A percentile compares a stretch with the other conserved stretches of the same genome.
These are phyloP conservation scores for Scomber japonicus DNA, from an alignment of 2,113 vertebrate species.

Conservation along the genomic window DNA sequence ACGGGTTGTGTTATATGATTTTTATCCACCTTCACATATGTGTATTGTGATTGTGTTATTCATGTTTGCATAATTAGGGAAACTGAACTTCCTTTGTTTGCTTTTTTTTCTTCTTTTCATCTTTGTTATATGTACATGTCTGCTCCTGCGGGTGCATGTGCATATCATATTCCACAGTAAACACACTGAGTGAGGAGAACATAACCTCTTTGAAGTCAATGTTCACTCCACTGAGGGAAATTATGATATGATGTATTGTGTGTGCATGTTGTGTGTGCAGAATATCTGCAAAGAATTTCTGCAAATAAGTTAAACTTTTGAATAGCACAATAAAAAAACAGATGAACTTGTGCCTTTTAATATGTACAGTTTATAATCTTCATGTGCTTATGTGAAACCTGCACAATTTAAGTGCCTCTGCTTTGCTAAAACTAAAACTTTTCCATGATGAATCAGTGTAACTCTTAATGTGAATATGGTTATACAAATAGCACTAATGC, in stretches of 20 bases:
- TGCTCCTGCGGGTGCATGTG: constrained; percentile 48
- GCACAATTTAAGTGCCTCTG: constrained; percentile 17
- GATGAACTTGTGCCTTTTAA: constrained; percentile 3
- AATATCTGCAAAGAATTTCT: constrained; percentile 7
- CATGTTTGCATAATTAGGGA: constrained; percentile 45
- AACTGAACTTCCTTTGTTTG: constrained; percentile 42
- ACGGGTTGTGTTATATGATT: constrained; percentile 1
- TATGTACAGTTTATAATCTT: constrained; percentile 12
- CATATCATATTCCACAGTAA: constrained; percentile 38
- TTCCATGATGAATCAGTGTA: constrained; percentile 21
- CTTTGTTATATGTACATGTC: constrained; percentile 22
- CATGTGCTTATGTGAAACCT: constrained; percentile 1
- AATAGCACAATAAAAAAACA: not conserved
- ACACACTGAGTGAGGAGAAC: constrained; percentile 18
- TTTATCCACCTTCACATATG: not conserved
- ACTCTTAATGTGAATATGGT: constrained; percentile 25
- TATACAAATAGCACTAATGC: constrained; percentile 35
- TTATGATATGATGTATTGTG: constrained; percentile 20
- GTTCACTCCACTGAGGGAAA: constrained; percentile 34
- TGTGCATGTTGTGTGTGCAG: constrained; percentile 10
- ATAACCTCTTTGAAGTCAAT: constrained; percentile 66
- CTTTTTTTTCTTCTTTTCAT: constrained; percentile 47
- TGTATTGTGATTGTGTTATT: constrained; percentile 17
- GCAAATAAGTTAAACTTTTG: not conserved
- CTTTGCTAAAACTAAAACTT: constrained; percentile 32